phyloP scores from a whole-genome alignment of 2,113 vertebrate species.

The Dicerorhinus sumatrensis region DNA sequence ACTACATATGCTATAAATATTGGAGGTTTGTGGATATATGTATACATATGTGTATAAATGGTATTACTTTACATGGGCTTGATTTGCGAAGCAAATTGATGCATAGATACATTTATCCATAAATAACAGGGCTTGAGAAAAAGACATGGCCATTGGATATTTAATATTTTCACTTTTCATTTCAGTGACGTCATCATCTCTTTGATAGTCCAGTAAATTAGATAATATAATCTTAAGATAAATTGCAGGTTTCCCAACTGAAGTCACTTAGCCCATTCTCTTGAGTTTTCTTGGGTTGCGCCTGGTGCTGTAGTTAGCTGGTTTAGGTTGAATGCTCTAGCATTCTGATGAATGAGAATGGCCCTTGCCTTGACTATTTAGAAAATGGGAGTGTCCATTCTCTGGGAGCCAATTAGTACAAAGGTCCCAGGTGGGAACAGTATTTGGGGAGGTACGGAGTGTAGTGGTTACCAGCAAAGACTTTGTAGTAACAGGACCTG shows the following conservation, averaged over 20 bases:
- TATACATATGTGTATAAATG: background rate
- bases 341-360: constrained; percentile 7
- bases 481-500: background rate
- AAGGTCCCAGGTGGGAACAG: background rate
- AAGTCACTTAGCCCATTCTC: background rate
- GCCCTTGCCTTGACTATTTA: background rate
- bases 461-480: background rate
- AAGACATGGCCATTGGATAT: background rate
- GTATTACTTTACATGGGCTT: background rate
- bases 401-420: background rate
- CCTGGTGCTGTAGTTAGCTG: background rate
- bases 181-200: background rate
- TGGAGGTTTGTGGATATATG: background rate
- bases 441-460: background rate
- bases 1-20: background rate
- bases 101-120: background rate
- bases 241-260: background rate
- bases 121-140: background rate
- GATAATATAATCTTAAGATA: background rate
- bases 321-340: background rate
- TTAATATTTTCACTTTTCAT: constrained; percentile 37
- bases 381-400: background rate
- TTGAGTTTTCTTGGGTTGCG: background rate
- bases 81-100: background rate
- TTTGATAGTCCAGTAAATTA: background rate